Base-by-base conservation (phyloP, 2,888 invertebrate species). In the Vanessa cardui region DNA sequence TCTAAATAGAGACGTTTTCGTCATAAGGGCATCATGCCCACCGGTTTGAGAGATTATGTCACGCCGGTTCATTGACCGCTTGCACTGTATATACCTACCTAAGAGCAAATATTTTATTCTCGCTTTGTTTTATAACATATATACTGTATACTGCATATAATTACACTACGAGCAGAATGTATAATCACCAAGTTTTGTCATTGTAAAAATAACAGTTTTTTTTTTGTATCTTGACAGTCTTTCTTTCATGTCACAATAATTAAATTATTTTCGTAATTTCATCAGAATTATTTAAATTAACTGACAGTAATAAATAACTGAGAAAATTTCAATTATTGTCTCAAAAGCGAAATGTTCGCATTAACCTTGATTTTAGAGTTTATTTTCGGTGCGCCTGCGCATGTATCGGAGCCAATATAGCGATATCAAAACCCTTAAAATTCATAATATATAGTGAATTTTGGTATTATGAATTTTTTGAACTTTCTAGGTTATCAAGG, bases 301-400 rank as follows among this genome's bases (percentile, higher is more conserved):
- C 12, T 7, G 9, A 39, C 18, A 44, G 7, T 20, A 33, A n/a
- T 54, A 46, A 60, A 52, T n/a, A 58, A 54, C 6, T 44, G 58
- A 60, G 58, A 39, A 52, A 66, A 63, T 58, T 18, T 12, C 33
- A 61, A 31, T 54, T 58, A 58, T 65, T 65, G 50, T 68, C 61
- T 59, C 63, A 66, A 70, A 64, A 68, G 46, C 64, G 62, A 64
- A 70, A 69, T 61, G 73, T 71, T 74, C 73, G 75, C 67, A 70
- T 62, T 73, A 77, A 78, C 80, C 82, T 78, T 81, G 80, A 81
- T 80, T 76, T 78, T 70, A 47, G 63, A 64, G 66, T 71, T 78
- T 82, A 82, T 82, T 82, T 80, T 64, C 71, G 75, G 75, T 70
- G 66, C 72, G 72, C 39, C 66, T 69, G 76, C 74, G 76, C 68